These are phyloP conservation scores for Rotaria socialis DNA, from an alignment of 2,888 invertebrate species.

Conservation along the genomic window DNA sequence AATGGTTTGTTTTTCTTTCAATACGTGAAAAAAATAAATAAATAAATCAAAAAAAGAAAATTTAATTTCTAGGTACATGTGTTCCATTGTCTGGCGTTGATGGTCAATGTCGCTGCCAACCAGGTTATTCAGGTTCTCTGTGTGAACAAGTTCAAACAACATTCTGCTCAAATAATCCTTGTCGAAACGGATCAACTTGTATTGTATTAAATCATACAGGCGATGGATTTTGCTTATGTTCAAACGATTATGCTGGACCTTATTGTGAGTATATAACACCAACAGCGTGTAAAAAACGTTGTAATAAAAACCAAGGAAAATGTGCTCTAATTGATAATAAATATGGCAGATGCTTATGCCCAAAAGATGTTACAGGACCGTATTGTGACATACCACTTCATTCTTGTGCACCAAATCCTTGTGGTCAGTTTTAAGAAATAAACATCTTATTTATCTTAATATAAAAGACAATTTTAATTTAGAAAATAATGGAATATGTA, in stretches of 20 bases:
- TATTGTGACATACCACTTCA: constrained; percentile 33
- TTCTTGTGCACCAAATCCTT: constrained; percentile 33
- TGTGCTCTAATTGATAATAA: constrained; percentile 29
- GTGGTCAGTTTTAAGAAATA: background rate
- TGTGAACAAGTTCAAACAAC: background rate
- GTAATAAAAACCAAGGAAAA: constrained; percentile 6
- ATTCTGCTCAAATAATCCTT: constrained; percentile 16
- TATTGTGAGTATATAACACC: constrained; percentile 36
- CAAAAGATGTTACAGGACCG: constrained; percentile 21
- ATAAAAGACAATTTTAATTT: background rate
- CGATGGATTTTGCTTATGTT: constrained; percentile 35
- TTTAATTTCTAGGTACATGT: background rate
- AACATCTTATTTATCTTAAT: too few relatives aligned
- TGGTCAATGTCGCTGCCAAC: constrained; percentile 18
- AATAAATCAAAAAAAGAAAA: background rate
- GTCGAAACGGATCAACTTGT: constrained; percentile 3
- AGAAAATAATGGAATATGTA: constrained; percentile 19
- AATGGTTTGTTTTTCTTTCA: background rate
- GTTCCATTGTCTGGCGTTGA: constrained; percentile 20
- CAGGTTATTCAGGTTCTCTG: background rate
- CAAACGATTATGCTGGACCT: constrained; percentile 7
- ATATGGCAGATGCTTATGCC: constrained; percentile 30
- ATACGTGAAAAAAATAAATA: too few relatives aligned
- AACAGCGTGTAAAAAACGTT: background rate
- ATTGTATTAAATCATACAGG: constrained; percentile 36